A percentile compares a stretch with the other conserved stretches of the same genome.
These are phyloP conservation scores for Petrocephalus sullivani DNA, from an alignment of 2,797 vertebrate species.

Conservation along the genomic window DNA sequence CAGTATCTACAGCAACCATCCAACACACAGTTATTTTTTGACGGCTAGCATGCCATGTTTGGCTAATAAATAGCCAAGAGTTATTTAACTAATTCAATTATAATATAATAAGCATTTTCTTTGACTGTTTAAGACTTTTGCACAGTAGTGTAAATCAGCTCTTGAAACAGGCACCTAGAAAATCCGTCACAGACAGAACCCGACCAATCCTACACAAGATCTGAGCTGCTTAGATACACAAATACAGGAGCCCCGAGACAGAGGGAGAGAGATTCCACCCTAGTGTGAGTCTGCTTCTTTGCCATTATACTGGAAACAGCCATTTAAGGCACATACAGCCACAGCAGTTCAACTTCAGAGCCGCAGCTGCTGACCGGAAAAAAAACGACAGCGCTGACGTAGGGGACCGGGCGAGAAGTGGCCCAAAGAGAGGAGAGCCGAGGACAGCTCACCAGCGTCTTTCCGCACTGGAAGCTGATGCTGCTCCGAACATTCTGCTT, in stretches of 20 bases:
- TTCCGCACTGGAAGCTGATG: slow-evolving; percentile 88
- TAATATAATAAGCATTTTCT: not conserved
- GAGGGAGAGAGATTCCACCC: not conserved
- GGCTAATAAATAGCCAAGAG: not conserved
- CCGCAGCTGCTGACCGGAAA: not conserved
- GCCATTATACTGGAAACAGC: not conserved
- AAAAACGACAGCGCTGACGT: not conserved
- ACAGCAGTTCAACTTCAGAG: not conserved
- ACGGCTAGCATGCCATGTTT: not conserved
- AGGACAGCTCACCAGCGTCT: slow-evolving; percentile 77
- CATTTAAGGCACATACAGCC: not conserved
- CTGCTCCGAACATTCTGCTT: slow-evolving; percentile 68
- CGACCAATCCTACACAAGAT: not conserved
- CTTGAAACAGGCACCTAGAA: not conserved
- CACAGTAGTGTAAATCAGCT: not conserved
- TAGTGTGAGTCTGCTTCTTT: not conserved
- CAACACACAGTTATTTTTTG: not conserved
- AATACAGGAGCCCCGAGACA: not conserved
- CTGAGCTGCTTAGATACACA: not conserved
- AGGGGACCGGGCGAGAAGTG: not conserved
- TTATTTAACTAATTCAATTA: not conserved
- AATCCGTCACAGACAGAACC: not conserved
- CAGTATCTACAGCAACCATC: not conserved
- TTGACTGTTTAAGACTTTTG: not conserved
- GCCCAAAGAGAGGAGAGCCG: not conserved